A percentile compares a stretch with the other conserved stretches of the same genome.
Conservation (phyloP, 2,113 vertebrate species). For the Hippocampus comes region DNA sequence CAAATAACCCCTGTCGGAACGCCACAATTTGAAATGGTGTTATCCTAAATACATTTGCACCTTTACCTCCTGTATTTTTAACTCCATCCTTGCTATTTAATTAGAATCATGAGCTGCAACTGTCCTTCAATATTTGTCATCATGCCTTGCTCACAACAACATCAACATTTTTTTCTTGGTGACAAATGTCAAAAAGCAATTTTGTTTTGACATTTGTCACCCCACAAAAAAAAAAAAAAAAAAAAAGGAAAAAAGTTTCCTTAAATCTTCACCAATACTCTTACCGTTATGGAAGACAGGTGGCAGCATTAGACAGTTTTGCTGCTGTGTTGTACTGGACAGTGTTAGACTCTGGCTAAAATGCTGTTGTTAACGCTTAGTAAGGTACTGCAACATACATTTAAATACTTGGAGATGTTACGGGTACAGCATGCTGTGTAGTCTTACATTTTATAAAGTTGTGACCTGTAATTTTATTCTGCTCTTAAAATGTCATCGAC, state of each 20-base stretch:
- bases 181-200: too few species aligned
- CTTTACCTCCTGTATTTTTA: neutral
- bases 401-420: slow-evolving; percentile 16
- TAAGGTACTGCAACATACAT: slow-evolving; percentile 13
- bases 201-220: too few species aligned
- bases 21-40: slow-evolving; percentile 14
- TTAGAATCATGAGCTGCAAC: neutral
- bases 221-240: too few species aligned
- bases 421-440: slow-evolving; percentile 1
- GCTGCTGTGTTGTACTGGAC: slow-evolving; percentile 5
- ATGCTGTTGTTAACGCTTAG: neutral
- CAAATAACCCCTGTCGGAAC: slow-evolving; percentile 10
- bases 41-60: slow-evolving; percentile 8
- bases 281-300: slow-evolving; percentile 57
- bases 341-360: neutral
- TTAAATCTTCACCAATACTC: neutral
- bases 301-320: slow-evolving; percentile 71
- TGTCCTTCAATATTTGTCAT: neutral
- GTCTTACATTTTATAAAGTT: slow-evolving; percentile 15
- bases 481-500: slow-evolving; percentile 8
- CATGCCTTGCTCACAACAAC: neutral
- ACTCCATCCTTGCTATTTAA: neutral
- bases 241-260: too few species aligned
- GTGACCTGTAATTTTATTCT: slow-evolving; percentile 4
- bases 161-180: neutral